Base-by-base conservation (phyloP, 2,888 invertebrate genomes). In the Drosophila yooni region DNA sequence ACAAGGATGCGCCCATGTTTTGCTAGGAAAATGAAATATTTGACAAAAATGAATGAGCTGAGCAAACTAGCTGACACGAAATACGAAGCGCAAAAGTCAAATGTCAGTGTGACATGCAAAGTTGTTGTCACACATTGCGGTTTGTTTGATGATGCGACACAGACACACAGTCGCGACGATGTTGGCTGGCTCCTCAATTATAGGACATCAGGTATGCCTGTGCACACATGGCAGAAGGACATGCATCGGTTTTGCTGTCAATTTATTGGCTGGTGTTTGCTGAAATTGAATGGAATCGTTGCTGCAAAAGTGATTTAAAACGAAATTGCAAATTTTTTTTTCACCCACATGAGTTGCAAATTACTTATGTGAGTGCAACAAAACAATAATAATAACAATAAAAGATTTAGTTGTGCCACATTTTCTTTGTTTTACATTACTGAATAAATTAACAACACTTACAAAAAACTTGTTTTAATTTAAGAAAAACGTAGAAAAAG, bases 101-200 rank as follows among this genome's bases (percentile, higher is more conserved):
- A 91, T 89, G 88, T 78, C 66, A 78, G 83, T 74, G 82, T 88
- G 90, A 88, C 86, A 87, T 91, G 86, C 86, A 84, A 87, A 84
- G 76, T 81, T 81, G 64, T 82, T 84, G 91, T 84, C 86, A 74
- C 82, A 88, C 75, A 81, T 76, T 74, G 74, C 73, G 88, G 76
- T 71, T 70, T 81, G 74, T 79, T 88, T 70, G 74, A 67, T 73
- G 46, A 52, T 53, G 58, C 34, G 13, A 15, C 52, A 34, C 36
- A 36, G 31, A 54, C 25, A 54, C 25, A 36, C 27, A 27, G 27
- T 56, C 54, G 36, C 36, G 27, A n/a, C 56, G 4, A 38, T 29
- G 38, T 38, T 38, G 38, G 38, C 27, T 56, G n/a, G n/a, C 11
- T 27, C 36, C 7, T n/a, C 25, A 38, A 56, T n/a, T 56, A n/a